A percentile compares a stretch with the other conserved stretches of the same genome.
Evolutionary conservation across 2,888 invertebrate species (phyloP).

Genomic region (Iselma pallidipennis): DNA sequence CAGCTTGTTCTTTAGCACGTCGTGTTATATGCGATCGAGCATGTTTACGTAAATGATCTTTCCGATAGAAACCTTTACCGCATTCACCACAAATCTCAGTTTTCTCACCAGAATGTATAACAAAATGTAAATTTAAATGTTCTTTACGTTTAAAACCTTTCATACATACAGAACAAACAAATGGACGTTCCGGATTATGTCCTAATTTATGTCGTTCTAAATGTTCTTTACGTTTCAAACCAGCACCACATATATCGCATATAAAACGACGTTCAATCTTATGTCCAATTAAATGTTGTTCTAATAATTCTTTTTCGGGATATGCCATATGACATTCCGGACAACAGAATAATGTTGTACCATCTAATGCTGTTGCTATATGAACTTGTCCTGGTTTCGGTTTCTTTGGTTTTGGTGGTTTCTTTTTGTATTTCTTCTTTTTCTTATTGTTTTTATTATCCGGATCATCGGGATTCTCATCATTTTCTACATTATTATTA

Average conservation of each 20-base stretch:
- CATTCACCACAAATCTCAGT: conserved; percentile 78
- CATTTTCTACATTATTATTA: conserved; percentile 51
- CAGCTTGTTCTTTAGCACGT: conserved; percentile 72
- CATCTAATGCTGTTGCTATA: conserved; percentile 75
- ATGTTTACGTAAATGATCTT: conserved; percentile 81
- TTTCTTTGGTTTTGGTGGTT: conserved; percentile 74
- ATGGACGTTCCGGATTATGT: conserved; percentile 80
- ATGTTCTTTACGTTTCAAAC: conserved; percentile 78
- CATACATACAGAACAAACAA: conserved; percentile 75
- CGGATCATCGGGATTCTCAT: conserved; percentile 48
- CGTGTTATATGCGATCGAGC: conserved; percentile 77
- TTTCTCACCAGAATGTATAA: conserved; percentile 84
- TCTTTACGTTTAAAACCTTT: conserved; percentile 81
- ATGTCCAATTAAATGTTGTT: conserved; percentile 75
- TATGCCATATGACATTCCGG: conserved; percentile 83
- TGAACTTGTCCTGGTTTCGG: conserved; percentile 81
- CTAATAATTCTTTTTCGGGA: conserved; percentile 78
- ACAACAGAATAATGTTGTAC: conserved; percentile 75
- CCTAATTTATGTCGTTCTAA: conserved; percentile 77
- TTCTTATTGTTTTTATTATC: conserved; percentile 62
- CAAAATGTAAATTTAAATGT: conserved; percentile 80
- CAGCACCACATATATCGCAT: conserved; percentile 77
- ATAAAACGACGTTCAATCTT: conserved; percentile 80
- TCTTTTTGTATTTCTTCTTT: conserved; percentile 82
- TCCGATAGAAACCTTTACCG: conserved; percentile 78